These are phyloP conservation scores for Eupithecia dodoneata DNA, from an alignment of 2,888 invertebrate species.

Conservation along the genomic window DNA sequence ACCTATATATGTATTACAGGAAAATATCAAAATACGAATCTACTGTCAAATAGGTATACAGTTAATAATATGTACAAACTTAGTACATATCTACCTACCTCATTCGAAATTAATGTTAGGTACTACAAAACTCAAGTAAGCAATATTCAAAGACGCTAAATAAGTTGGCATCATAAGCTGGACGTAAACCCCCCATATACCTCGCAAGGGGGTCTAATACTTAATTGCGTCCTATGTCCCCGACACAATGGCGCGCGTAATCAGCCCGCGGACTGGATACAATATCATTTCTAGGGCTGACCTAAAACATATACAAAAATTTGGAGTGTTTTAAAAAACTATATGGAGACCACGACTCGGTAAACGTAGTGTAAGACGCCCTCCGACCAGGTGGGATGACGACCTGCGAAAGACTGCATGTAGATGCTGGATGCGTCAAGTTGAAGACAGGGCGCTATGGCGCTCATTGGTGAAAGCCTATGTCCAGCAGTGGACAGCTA, in stretches of 20 bases:
- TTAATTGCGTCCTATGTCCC: conserved; percentile 76
- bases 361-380: no score
- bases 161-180: conserved; percentile 25
- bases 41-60: neutral
- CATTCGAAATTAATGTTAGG: neutral
- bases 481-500: no score
- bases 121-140: no score
- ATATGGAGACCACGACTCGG: no score
- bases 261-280: conserved; percentile 66
- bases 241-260: conserved; percentile 72
- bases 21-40: neutral
- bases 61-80: neutral
- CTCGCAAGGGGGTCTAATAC: conserved; percentile 64
- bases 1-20: neutral
- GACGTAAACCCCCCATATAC: conserved; percentile 29
- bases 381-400: no score
- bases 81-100: neutral
- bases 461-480: no score
- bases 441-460: no score
- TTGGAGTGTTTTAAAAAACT: no score
- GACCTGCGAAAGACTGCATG: no score
- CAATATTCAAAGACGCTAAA: conserved; percentile 18
- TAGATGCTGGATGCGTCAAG: no score
- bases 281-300: conserved; percentile 58
- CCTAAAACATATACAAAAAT: no score